Evolutionary conservation across 2,797 vertebrate species (phyloP), one percentile per base, ranked within the genome.

Genomic region (Diplodus sargus): DNA sequence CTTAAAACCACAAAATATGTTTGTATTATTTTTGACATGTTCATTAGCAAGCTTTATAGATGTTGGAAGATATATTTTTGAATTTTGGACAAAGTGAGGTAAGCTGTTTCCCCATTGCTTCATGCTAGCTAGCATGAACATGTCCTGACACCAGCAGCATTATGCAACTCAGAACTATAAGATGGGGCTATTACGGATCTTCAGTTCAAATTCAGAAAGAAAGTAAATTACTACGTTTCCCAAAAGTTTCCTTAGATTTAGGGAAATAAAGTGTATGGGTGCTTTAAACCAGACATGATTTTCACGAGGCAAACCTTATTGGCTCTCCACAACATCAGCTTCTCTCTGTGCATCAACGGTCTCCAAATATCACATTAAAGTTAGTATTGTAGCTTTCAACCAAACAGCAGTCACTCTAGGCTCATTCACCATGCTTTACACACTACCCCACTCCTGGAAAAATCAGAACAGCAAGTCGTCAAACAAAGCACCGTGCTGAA

Each of bases 341-440:
- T 4, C 10, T 57, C 18, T 60, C 30, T 60, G 16, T 25, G 22
- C 1, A 3, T 51, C 18, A 23, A 25, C 25, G 2, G 10, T 39
- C 7, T 39, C 34, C 34, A 39, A 39, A 45, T 14, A 25, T 48
- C 20, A 59, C 3, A 25, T 18, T n/a, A 15, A 30, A 54, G 67
- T 79, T 81, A 61, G 78, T 80, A 6, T 9, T 5, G 12, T 18
- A 17, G 28, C 16, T 52, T 23, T 2, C 4, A n/a, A 20, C 7
- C 47, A 28, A 42, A 68, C 7, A 48, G 57, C 23, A 2, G 34
- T 5, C 0, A 17, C 51, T 28, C n/a, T 17, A 57, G 43, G 59
- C 61, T 69, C 47, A 23, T 68, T 71, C 61, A 6, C 2, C 71
- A 82, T 86, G 88, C 87, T 57, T 4, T 28, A 70, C 53, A 87